These are phyloP conservation scores for Oryzias dopingdopingensis DNA, from an alignment of 2,797 vertebrate species.

Conservation along the genomic window DNA sequence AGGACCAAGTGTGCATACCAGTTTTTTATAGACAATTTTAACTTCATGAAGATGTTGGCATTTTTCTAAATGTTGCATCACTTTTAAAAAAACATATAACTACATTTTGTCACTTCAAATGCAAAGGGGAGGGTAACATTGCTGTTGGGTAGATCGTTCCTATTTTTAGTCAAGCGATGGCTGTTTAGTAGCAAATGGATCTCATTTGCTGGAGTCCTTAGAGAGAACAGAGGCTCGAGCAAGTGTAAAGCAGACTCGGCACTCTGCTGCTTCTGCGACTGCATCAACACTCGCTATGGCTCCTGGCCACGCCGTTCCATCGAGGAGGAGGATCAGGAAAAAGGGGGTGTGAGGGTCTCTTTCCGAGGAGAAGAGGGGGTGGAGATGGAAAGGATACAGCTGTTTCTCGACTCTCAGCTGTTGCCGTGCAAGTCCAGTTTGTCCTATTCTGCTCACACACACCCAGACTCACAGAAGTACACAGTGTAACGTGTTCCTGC, in stretches of 20 bases:
- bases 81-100: no score
- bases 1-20: slow-evolving; percentile 8
- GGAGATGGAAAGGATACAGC: slow-evolving; percentile 71
- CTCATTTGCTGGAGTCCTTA: slow-evolving; percentile 58
- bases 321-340: slow-evolving; percentile 47
- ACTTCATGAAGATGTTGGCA: no score
- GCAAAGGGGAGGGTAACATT: slow-evolving; percentile 23
- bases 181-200: slow-evolving; percentile 57
- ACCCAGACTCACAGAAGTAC: slow-evolving; percentile 30
- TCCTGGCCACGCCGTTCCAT: slow-evolving; percentile 40
- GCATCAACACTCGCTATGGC: slow-evolving; percentile 10
- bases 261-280: slow-evolving; percentile 9
- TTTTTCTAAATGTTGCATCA: background rate
- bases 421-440: slow-evolving; percentile 51
- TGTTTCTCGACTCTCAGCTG: slow-evolving; percentile 79
- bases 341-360: slow-evolving; percentile 57
- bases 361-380: slow-evolving; percentile 38
- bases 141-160: slow-evolving; percentile 54
- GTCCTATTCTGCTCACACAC: slow-evolving; percentile 3
- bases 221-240: slow-evolving; percentile 27
- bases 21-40: background rate
- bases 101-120: background rate
- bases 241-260: background rate
- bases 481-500: slow-evolving; percentile 68
- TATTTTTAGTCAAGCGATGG: slow-evolving; percentile 73